Evolutionary conservation across 2,113 vertebrate species (phyloP).

Genomic region (Collichthys lucidus): DNA sequence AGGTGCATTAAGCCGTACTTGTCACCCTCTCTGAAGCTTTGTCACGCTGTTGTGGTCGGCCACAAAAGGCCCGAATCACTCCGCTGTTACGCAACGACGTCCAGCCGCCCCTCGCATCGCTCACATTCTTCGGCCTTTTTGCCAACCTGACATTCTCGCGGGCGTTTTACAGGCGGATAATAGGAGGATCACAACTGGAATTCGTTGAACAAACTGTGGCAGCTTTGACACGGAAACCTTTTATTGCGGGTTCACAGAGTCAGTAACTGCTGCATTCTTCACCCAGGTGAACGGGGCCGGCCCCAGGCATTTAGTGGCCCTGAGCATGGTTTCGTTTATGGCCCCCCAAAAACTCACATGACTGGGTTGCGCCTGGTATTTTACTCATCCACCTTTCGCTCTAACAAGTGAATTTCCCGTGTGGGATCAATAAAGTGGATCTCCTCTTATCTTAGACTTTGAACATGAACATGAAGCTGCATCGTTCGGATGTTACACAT

Average conservation of each 20-base stretch:
- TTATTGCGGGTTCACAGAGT: constrained; percentile 42
- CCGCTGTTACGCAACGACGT: constrained; percentile 2
- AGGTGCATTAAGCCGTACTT: constrained; percentile 4
- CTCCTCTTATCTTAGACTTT: too few species aligned
- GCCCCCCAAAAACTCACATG: too few species aligned
- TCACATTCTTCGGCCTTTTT: constrained; percentile 71
- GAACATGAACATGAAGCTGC: too few species aligned
- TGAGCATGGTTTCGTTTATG: too few species aligned
- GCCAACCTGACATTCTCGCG: constrained; percentile 62
- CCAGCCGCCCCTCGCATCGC: constrained; percentile 35
- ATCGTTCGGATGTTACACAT: too few species aligned
- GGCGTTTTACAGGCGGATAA: constrained; percentile 59
- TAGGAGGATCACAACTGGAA: constrained; percentile 76
- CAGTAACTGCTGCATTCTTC: constrained; percentile 32
- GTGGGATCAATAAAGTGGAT: too few species aligned
- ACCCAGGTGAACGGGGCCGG: constrained; percentile 14
- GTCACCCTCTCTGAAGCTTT: constrained; percentile 22
- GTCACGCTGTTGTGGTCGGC: constrained; percentile 35
- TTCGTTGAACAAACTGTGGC: constrained; percentile 71
- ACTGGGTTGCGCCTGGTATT: too few species aligned
- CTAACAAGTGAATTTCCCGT: too few species aligned
- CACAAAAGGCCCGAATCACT: constrained; percentile 52
- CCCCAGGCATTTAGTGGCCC: too few species aligned
- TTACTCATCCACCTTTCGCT: too few species aligned
- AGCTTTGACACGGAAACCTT: constrained; percentile 56